Evolutionary conservation across 1,140 invertebrate genomes (phyloP).

Genomic region (Harlomillsia oculata): DNA sequence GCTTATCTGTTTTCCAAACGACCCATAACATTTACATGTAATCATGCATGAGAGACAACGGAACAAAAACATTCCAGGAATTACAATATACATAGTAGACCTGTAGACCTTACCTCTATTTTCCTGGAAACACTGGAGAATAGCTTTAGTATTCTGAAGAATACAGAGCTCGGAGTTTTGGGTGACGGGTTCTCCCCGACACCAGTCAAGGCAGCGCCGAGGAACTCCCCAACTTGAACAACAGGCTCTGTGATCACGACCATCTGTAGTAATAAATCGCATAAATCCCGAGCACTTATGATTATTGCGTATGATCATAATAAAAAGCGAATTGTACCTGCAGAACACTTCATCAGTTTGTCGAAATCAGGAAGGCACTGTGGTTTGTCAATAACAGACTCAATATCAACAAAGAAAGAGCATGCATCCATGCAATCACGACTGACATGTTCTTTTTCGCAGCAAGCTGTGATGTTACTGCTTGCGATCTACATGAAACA

Average conservation of each 20-base stretch:
- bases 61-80: too few relatives aligned
- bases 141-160: constrained; percentile 58
- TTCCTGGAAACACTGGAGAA: constrained; percentile 69
- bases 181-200: constrained; percentile 52
- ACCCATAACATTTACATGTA: too few relatives aligned
- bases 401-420: constrained; percentile 67
- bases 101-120: constrained; percentile 50
- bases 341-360: constrained; percentile 73
- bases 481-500: constrained; percentile 44
- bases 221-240: constrained; percentile 65
- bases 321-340: constrained; percentile 47
- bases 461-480: constrained; percentile 64
- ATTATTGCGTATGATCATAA: constrained; percentile 2
- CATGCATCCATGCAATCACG: constrained; percentile 64
- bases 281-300: not conserved
- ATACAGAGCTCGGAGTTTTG: constrained; percentile 55
- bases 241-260: constrained; percentile 62
- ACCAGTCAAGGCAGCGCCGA: constrained; percentile 62
- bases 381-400: constrained; percentile 62
- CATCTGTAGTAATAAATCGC: constrained; percentile 41
- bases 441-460: constrained; percentile 62
- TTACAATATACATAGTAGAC: not conserved
- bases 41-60: too few relatives aligned
- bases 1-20: too few relatives aligned
- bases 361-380: constrained; percentile 70